Evolutionary conservation across 2,113 vertebrate species (phyloP), one percentile per base, ranked within the genome.

Genomic region (Rhegmatorhina hoffmannsi): DNA sequence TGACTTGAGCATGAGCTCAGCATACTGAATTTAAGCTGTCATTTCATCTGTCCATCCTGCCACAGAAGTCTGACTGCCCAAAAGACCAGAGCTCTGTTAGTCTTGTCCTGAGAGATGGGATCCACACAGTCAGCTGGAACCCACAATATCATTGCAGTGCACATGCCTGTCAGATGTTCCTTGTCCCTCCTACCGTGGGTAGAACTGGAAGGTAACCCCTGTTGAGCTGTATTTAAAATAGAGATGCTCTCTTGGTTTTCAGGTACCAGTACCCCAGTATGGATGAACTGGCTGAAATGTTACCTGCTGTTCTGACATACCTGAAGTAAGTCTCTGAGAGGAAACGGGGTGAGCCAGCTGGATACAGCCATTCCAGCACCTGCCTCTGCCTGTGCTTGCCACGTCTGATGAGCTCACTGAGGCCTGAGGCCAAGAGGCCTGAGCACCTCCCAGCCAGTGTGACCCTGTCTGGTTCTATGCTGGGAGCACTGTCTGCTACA

Each of bases 231-330:
- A 25, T 84, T 92, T 74, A n/a, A n/a, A n/a, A n/a, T n/a, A 28
- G 25, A 91, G 50, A 21, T 66, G 21, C 29, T 90, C 10, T 93
- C 76, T 90, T 91, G 77, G 21, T 83, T 97, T 97, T 95, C 86
- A 99, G 99, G 96, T 99, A 99, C 95, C 98, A 98, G 97, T 99
- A 99, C 72, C 99, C 99, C 47, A 98, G 98, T n/a, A 99, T 99
- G 98, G 99, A 99, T 94, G 98, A 99, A 64, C 97, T 99, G 91
- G 98, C 99, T 33, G 98, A 99, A 97, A 99, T 99, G 99, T 96
- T 99, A 87, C 98, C 98, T 2, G 96, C 99, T 66, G 99, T 99
- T 88, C 93, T 99, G 60, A 98, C 98, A 1, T 99, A 99, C 87
- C 97, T 99, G 49, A 98, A 98, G 99, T 99, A 97, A 98, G 98